Evolutionary conservation across 2,888 invertebrate species (phyloP).

Genomic region (Polyommatus icarus): DNA sequence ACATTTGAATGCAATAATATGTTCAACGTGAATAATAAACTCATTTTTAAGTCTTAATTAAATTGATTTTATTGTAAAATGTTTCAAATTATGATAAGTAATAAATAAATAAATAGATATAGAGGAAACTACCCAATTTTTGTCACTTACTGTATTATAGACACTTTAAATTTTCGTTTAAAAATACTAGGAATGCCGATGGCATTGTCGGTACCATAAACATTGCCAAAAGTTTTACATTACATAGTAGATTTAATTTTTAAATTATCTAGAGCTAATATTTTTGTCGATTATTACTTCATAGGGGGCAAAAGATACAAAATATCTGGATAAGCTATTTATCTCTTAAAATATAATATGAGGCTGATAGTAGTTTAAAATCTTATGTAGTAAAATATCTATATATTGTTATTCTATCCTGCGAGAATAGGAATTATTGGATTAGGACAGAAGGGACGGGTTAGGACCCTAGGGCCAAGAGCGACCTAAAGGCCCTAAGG

Average conservation of each 20-base stretch:
- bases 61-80: not conserved
- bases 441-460: slow-evolving; percentile 5
- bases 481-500: not conserved
- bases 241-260: no score
- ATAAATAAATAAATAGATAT: not conserved
- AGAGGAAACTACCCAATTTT: not conserved
- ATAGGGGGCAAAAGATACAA: no score
- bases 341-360: no score
- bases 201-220: no score
- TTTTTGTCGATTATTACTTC: no score
- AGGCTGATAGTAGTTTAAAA: not conserved
- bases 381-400: not conserved
- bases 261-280: no score
- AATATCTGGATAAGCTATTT: no score
- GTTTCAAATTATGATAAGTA: not conserved
- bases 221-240: no score
- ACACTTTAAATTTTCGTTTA: no score
- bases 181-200: no score
- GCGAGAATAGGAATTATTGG: not conserved
- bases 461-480: not conserved
- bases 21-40: not conserved
- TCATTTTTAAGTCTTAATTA: not conserved
- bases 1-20: not conserved
- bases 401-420: not conserved
- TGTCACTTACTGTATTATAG: no score